These are phyloP conservation scores for Ondatra zibethicus DNA, from an alignment of 2,113 vertebrate genomes.

Conservation along the genomic window DNA sequence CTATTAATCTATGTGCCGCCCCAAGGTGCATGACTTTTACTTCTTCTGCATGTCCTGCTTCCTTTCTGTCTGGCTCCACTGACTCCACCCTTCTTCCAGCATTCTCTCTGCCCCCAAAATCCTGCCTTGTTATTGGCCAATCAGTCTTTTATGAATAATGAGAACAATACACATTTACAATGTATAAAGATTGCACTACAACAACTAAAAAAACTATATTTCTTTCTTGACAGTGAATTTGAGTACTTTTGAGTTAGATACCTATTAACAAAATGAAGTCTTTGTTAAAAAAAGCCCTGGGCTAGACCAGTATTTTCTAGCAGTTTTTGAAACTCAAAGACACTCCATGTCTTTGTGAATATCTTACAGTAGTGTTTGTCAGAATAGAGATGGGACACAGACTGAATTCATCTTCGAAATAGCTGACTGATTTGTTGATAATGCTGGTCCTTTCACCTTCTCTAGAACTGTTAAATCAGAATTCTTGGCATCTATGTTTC, in stretches of 20 bases:
- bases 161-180: not conserved
- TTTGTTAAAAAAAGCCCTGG: not conserved
- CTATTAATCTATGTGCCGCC: not conserved
- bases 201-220: not conserved
- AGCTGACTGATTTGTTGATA: not conserved
- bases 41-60: not conserved
- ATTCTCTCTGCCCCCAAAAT: not conserved
- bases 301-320: not conserved
- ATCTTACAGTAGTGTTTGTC: not conserved
- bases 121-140: not conserved
- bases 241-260: not conserved
- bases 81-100: not conserved
- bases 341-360: not conserved
- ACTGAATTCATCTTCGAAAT: not conserved
- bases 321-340: not conserved
- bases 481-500: not conserved
- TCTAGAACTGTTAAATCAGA: not conserved
- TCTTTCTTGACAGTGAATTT: not conserved
- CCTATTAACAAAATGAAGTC: conserved; percentile 5
- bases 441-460: not conserved
- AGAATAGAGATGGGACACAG: not conserved
- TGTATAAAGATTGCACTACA: not conserved
- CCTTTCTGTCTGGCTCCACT: not conserved
- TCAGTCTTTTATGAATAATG: not conserved
- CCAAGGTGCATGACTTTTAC: not conserved